Percentiles rank a stretch among this genome's conserved stretches.
phyloP scores from a whole-genome alignment of 2,113 vertebrate species.

The Xiphias gladius region DNA sequence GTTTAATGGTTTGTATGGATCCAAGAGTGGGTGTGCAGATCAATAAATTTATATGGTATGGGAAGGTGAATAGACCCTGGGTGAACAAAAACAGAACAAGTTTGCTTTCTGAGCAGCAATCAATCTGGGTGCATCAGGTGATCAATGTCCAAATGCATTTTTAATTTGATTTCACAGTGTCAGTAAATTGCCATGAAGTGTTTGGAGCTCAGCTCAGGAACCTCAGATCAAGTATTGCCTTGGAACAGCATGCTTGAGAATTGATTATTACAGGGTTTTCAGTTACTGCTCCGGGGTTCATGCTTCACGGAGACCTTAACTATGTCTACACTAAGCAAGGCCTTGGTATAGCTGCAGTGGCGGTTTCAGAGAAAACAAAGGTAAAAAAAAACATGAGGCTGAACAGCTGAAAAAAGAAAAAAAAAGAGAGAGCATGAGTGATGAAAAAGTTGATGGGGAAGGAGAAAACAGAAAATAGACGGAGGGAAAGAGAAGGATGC shows the following conservation, averaged over 20 bases:
- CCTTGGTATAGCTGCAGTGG: conserved; percentile 7
- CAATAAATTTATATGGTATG: conserved; percentile 72
- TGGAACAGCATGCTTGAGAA: conserved; percentile 63
- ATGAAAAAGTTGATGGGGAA: too few relatives aligned
- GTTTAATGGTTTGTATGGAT: conserved; percentile 73
- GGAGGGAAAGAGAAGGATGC: not conserved
- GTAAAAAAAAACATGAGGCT: conserved; percentile 28
- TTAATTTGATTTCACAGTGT: conserved; percentile 79
- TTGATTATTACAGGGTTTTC: conserved; percentile 72
- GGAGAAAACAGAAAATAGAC: too few relatives aligned
- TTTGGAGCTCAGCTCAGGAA: conserved; percentile 60
- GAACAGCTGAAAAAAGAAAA: not conserved
- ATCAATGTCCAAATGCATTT: conserved; percentile 84
- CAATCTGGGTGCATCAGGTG: conserved; percentile 69
- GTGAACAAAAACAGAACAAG: conserved; percentile 55
- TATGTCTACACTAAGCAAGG: conserved; percentile 44
- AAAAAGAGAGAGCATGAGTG: too few relatives aligned
- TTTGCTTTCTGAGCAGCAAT: conserved; percentile 70
- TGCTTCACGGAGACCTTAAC: conserved; percentile 41
- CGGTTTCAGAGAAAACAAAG: conserved; percentile 8
- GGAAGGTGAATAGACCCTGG: conserved; percentile 62
- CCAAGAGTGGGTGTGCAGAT: conserved; percentile 62
- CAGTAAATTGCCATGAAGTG: conserved; percentile 72
- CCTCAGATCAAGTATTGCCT: conserved; percentile 61
- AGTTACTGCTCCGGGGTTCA: conserved; percentile 57